Conservation (phyloP, 2,113 vertebrate species). For the Colius striatus region DNA sequence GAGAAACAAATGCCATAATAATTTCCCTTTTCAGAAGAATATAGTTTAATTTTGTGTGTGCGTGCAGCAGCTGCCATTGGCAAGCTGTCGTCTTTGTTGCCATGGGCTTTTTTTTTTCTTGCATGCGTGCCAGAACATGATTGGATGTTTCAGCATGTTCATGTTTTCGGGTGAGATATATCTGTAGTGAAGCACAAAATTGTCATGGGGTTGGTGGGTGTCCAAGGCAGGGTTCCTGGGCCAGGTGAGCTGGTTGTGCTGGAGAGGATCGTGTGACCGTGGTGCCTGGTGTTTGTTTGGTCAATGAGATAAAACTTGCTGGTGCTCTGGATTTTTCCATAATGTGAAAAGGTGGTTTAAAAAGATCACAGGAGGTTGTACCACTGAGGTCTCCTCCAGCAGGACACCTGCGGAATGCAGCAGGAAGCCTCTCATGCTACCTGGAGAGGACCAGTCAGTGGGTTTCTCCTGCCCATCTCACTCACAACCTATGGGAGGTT, state of each 20-base stretch:
- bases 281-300: not conserved
- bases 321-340: not conserved
- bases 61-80: slow-evolving; percentile 72
- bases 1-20: slow-evolving; percentile 68
- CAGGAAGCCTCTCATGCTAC: not conserved
- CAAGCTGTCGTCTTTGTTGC: slow-evolving; percentile 75
- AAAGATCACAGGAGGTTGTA: not conserved
- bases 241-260: not conserved
- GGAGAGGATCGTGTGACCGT: rapidly evolving
- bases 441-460: rapidly evolving
- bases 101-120: slow-evolving; percentile 68
- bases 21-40: slow-evolving; percentile 68
- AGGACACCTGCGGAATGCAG: not conserved
- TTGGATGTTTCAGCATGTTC: slow-evolving; percentile 57
- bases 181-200: slow-evolving; percentile 46
- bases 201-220: not conserved
- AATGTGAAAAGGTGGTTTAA: not conserved
- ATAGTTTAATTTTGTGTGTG: slow-evolving; percentile 71
- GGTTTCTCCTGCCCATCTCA: not conserved
- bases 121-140: slow-evolving; percentile 71
- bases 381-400: not conserved
- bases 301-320: not conserved
- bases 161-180: slow-evolving; percentile 54
- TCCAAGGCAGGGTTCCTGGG: not conserved
- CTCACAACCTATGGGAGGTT: not conserved